Evolutionary conservation across 1,140 invertebrate genomes (phyloP).

Genomic region (Drepana arcuata): DNA sequence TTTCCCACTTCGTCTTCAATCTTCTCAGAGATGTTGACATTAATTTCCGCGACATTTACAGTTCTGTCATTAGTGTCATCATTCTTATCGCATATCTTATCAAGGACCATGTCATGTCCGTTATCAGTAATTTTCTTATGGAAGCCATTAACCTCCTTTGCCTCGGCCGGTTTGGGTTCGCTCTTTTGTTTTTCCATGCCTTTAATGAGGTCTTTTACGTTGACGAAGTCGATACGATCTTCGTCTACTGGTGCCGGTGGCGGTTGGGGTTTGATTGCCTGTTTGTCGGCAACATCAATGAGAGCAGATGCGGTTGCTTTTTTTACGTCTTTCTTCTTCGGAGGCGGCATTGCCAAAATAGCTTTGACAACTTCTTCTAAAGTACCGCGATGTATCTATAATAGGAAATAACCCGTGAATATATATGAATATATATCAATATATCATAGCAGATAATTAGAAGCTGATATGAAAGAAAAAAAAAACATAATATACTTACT

Average conservation of each 20-base stretch:
- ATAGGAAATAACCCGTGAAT: slow-evolving; percentile 10
- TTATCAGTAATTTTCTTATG: slow-evolving; percentile 56
- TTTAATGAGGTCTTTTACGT: slow-evolving; percentile 68
- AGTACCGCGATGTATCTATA: slow-evolving; percentile 57
- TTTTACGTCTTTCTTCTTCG: slow-evolving; percentile 44
- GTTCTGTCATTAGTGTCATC: slow-evolving; percentile 22
- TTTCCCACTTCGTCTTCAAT: slow-evolving; percentile 10
- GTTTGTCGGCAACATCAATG: slow-evolving; percentile 39
- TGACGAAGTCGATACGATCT: slow-evolving; percentile 65
- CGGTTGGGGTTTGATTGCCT: slow-evolving; percentile 22
- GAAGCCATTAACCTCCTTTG: slow-evolving; percentile 50
- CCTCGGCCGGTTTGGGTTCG: slow-evolving; percentile 33
- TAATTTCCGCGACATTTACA: background rate
- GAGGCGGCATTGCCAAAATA: slow-evolving; percentile 54
- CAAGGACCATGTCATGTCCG: no score
- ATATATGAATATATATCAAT: slow-evolving; percentile 3
- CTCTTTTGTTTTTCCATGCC: slow-evolving; percentile 61
- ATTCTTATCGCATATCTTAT: no score
- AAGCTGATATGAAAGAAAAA: slow-evolving; percentile 10
- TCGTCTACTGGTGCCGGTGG: slow-evolving; percentile 40
- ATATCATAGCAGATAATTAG: slow-evolving; percentile 12
- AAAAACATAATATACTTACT: background rate
- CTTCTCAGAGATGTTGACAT: background rate
- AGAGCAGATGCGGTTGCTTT: slow-evolving; percentile 28
- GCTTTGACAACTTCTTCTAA: slow-evolving; percentile 54